Evolutionary conservation across 2,797 vertebrate species (phyloP).

Genomic region (Sardinella longiceps): DNA sequence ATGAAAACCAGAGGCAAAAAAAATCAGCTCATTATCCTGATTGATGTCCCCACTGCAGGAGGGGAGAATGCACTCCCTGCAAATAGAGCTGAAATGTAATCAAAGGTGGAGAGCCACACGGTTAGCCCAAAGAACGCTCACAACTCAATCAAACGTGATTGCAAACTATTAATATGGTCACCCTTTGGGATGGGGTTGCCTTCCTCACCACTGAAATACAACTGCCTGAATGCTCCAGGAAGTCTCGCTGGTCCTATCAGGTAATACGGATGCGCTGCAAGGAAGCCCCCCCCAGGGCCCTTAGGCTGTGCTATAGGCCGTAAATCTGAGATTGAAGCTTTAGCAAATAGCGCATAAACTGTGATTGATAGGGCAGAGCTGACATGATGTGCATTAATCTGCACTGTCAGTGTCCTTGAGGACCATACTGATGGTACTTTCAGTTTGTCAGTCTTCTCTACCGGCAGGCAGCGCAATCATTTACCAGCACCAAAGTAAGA

Average conservation of each 20-base stretch:
- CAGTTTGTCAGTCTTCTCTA: neutral
- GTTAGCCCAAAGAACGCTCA: constrained; percentile 37
- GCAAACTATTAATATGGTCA: constrained; percentile 25
- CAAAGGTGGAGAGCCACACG: constrained; percentile 30
- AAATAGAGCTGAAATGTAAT: constrained; percentile 31
- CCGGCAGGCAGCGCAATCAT: neutral
- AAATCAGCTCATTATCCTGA: constrained; percentile 40
- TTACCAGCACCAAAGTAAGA: neutral
- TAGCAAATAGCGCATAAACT: constrained; percentile 11
- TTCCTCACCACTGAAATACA: constrained; percentile 29
- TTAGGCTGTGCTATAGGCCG: neutral
- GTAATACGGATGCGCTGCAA: constrained; percentile 24
- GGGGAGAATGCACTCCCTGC: neutral
- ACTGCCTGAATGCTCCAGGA: neutral
- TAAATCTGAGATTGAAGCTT: constrained; percentile 10
- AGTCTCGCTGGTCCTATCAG: neutral
- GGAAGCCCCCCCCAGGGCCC: neutral
- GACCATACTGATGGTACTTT: neutral
- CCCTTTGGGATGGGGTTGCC: neutral
- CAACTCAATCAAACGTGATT: constrained; percentile 43
- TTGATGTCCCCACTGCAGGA: constrained; percentile 14
- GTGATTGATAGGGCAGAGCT: constrained; percentile 11
- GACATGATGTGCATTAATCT: neutral
- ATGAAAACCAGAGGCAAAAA: constrained; percentile 24
- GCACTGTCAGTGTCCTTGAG: neutral